phyloP scores from a whole-genome alignment of 1,140 invertebrate species.

The Leucophenga varia region DNA sequence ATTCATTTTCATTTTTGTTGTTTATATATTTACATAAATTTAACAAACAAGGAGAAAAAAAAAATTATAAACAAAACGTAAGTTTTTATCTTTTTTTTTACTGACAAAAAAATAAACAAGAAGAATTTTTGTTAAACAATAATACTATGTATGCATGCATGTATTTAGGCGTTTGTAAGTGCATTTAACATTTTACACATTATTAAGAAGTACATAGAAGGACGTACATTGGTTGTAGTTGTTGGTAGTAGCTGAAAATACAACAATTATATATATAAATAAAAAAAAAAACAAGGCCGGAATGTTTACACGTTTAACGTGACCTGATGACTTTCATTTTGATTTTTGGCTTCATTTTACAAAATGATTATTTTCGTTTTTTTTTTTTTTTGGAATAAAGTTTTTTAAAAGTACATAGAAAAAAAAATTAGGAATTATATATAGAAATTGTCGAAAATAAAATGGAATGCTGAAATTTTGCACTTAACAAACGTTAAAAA shows the following conservation, averaged over 20 bases:
- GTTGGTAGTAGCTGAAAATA: conserved; percentile 15
- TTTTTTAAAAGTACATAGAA: too few relatives aligned
- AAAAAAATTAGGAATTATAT: too few relatives aligned
- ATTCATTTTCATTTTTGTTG: conserved; percentile 31
- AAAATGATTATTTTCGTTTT: too few relatives aligned
- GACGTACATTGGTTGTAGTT: conserved; percentile 37
- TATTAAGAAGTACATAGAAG: conserved; percentile 46
- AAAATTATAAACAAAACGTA: conserved; percentile 51
- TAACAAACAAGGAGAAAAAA: conserved; percentile 50
- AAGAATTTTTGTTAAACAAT: conserved; percentile 53
- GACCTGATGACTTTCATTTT: too few relatives aligned
- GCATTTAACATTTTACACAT: conserved; percentile 18
- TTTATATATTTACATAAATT: conserved; percentile 55
- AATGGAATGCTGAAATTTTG: conserved; percentile 18
- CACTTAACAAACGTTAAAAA: too few relatives aligned
- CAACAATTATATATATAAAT: too few relatives aligned
- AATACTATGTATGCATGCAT: conserved; percentile 52
- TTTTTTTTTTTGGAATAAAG: conserved; percentile 10
- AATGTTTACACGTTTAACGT: too few relatives aligned
- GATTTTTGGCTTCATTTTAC: conserved; percentile 13
- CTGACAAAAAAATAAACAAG: conserved; percentile 53
- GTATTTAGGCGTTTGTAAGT: conserved; percentile 16
- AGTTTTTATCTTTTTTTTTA: conserved; percentile 22
- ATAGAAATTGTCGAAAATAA: conserved; percentile 20
- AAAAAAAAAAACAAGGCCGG: too few relatives aligned